phyloP scores from a whole-genome alignment of 2,113 vertebrate species.

The Erythrocercus mccallii region DNA sequence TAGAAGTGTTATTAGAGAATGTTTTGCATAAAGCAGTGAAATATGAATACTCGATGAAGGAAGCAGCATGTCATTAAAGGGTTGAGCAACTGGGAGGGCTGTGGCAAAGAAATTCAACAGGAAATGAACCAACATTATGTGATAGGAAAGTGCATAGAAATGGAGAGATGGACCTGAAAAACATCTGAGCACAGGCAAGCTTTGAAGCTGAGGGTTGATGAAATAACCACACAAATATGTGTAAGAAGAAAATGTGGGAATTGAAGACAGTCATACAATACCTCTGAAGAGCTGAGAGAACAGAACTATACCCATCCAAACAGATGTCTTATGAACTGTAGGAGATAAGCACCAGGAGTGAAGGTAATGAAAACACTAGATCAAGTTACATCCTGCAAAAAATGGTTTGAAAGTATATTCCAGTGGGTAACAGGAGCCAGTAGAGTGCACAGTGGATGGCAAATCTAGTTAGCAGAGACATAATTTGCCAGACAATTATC shows the following conservation, averaged over 20 bases:
- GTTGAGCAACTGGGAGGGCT: not conserved
- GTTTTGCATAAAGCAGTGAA: not conserved
- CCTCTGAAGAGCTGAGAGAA: not conserved
- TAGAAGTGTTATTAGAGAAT: not conserved
- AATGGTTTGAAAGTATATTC: not conserved
- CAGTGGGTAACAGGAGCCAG: not conserved
- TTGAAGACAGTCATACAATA: not conserved
- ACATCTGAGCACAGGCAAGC: not conserved
- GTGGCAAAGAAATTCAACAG: not conserved
- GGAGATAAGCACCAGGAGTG: not conserved
- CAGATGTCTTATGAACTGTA: not conserved
- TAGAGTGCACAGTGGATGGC: not conserved
- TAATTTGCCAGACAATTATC: not conserved
- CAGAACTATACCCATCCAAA: not conserved
- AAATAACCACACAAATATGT: not conserved
- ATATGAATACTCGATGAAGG: not conserved
- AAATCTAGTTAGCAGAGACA: not conserved
- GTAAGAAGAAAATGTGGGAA: not conserved
- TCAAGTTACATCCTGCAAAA: not conserved
- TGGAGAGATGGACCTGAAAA: not conserved
- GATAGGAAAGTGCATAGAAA: not conserved
- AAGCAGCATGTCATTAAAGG: not conserved
- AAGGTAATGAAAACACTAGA: not conserved
- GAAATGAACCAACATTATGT: slow-evolving; percentile 6
- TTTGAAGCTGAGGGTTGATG: not conserved